Conservation (phyloP, 2,888 invertebrate genomes). For the Thecophora atra region DNA sequence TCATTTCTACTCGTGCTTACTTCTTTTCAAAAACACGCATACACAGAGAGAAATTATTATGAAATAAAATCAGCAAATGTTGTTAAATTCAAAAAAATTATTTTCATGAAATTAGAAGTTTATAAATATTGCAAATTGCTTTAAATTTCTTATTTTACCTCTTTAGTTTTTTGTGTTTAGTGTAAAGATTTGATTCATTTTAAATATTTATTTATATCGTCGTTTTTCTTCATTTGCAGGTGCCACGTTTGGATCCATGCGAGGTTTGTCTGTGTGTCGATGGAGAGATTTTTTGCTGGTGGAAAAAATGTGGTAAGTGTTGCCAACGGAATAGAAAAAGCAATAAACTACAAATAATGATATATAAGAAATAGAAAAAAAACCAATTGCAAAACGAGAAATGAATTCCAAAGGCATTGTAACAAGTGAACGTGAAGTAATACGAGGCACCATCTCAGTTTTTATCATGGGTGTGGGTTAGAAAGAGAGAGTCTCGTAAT, state of each 20-base stretch:
- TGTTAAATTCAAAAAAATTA: too few relatives aligned
- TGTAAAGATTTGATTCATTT: neutral
- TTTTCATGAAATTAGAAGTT: too few relatives aligned
- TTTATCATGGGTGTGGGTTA: too few relatives aligned
- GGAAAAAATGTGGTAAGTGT: constrained; percentile 71
- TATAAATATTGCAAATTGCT: too few relatives aligned
- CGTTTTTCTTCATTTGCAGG: constrained; percentile 63
- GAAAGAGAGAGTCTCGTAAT: too few relatives aligned
- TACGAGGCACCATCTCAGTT: neutral
- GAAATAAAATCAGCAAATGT: neutral
- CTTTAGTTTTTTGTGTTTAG: too few relatives aligned
- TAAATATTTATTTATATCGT: too few relatives aligned
- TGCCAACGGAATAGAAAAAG: neutral
- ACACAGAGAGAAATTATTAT: neutral
- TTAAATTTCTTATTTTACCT: too few relatives aligned
- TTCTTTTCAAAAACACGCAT: neutral
- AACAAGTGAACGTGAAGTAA: neutral
- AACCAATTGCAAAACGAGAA: neutral
- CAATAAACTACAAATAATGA: neutral
- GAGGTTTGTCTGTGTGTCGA: constrained; percentile 74
- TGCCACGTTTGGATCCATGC: constrained; percentile 71
- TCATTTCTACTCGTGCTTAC: neutral
- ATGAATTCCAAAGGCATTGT: neutral
- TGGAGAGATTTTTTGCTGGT: constrained; percentile 75
- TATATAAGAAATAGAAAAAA: neutral